Conservation (phyloP, 2,113 vertebrate genomes). For the Planiliza haematocheilus region DNA sequence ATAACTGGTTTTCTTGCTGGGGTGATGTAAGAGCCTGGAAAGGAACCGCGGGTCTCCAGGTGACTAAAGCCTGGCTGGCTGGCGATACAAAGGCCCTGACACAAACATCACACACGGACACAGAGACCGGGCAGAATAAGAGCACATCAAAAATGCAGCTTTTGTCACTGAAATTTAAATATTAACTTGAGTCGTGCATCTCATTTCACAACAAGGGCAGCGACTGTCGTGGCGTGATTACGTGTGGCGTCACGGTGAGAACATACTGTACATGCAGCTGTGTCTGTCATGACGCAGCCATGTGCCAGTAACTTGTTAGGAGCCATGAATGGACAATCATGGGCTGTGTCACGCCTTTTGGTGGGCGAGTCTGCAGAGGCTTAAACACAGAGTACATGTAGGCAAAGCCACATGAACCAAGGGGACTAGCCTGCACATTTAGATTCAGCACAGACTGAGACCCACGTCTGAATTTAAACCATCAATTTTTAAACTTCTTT, state of each 20-base stretch:
- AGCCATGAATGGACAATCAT: slow-evolving; percentile 70
- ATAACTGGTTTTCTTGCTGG: slow-evolving; percentile 52
- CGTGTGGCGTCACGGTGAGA: slow-evolving; percentile 15
- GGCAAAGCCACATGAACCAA: slow-evolving; percentile 36
- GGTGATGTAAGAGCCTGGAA: slow-evolving; percentile 64
- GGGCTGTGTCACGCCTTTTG: slow-evolving; percentile 44
- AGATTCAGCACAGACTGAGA: too few relatives aligned
- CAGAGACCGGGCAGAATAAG: not conserved
- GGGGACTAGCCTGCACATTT: too few relatives aligned
- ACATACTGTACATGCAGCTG: slow-evolving; percentile 55
- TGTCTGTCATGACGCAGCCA: slow-evolving; percentile 57
- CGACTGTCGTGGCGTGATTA: not conserved
- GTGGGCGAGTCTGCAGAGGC: slow-evolving; percentile 5
- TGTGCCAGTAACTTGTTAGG: slow-evolving; percentile 37
- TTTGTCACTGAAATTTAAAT: not conserved
- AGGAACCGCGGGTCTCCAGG: slow-evolving; percentile 58
- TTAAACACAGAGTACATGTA: slow-evolving; percentile 19
- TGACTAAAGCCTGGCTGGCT: slow-evolving; percentile 29
- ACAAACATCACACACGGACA: slow-evolving; percentile 27
- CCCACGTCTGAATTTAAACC: not conserved
- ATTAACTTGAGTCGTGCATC: not conserved
- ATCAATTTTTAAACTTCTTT: slow-evolving; percentile 8
- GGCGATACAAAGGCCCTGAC: slow-evolving; percentile 35
- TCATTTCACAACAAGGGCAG: slow-evolving; percentile 21
- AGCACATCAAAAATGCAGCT: not conserved